Conservation (phyloP, 2,113 vertebrate genomes). For the Euleptes europaea region DNA sequence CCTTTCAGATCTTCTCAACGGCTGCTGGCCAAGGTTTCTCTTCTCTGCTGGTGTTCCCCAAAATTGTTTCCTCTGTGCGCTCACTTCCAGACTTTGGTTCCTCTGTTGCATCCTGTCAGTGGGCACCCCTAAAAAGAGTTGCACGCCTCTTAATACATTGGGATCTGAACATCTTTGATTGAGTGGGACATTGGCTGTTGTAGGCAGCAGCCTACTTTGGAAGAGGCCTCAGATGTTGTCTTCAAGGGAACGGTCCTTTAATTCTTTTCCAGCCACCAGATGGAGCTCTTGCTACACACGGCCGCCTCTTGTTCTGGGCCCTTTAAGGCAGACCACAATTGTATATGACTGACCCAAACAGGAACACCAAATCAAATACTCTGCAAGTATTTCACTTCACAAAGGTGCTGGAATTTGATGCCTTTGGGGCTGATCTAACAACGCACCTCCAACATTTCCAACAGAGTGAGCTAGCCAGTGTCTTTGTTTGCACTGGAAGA, state of each 20-base stretch:
- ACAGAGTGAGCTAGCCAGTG: not conserved
- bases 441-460: not conserved
- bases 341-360: no score
- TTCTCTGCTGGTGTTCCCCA: no score
- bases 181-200: not conserved
- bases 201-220: not conserved
- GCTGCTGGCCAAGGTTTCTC: no score
- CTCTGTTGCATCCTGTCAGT: no score
- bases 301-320: not conserved
- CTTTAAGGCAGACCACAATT: not conserved
- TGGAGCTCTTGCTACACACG: accelerated
- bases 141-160: no score
- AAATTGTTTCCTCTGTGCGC: no score
- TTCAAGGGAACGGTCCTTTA: not conserved
- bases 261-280: not conserved
- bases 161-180: no score
- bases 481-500: not conserved
- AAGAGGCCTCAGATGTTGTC: no score
- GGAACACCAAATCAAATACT: not conserved
- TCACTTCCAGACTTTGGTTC: no score
- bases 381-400: not conserved
- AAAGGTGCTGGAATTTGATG: not conserved
- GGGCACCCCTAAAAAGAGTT: no score
- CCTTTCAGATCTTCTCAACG: no score
- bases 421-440: no score